Base-by-base conservation (phyloP, 2,797 vertebrate genomes). In the Myotis pilosus region DNA sequence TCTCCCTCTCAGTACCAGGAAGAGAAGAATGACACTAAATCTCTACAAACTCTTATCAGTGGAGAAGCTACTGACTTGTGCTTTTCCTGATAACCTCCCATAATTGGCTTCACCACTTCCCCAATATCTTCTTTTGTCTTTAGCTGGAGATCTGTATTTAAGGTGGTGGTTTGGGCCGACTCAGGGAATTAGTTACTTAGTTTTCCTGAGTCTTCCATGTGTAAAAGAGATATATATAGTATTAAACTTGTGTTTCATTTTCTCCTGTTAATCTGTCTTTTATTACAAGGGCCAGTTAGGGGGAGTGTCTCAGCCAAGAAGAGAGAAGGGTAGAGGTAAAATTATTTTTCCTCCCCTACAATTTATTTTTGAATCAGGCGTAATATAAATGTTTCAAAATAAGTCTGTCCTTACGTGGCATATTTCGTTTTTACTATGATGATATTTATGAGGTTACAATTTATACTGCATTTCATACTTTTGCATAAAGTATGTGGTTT, bases 401-500 rank as follows among this genome's bases (percentile, higher is more conserved):
- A 92, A 72, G 12, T 33, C 44, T n/a, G 64, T 89, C 76, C 66
- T 82, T 17, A 49, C 72, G 44, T 66, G 44, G 8, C 9, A 60
- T 84, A 53, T 80, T 91, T 96, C 93, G 16, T 17, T 82, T 87
- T 44, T 51, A 62, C 23, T 86, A 2, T 36, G 16, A 92, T 20
- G 49, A 33, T 28, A 92, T 85, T 89, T 53, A 49, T 66, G 12
- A 93, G 3, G 17, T 94, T 84, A 80, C 51, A 81, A 72, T 94
- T 57, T 64, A 82, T 28, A 80, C 5, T 72, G 1, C 44, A 89
- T 47, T 89, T 92, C 92, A n/a, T 84, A 64, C 57, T 93, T 89
- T 81, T 80, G 4, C 11, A 87, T 80, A 82, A 60, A 16, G 12
- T 66, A 76, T 95, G 76, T 94, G 36, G 41, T 96, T 97, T 97